Evolutionary conservation across 2,888 invertebrate genomes (phyloP).

Genomic region (Horisme vitalbata): DNA sequence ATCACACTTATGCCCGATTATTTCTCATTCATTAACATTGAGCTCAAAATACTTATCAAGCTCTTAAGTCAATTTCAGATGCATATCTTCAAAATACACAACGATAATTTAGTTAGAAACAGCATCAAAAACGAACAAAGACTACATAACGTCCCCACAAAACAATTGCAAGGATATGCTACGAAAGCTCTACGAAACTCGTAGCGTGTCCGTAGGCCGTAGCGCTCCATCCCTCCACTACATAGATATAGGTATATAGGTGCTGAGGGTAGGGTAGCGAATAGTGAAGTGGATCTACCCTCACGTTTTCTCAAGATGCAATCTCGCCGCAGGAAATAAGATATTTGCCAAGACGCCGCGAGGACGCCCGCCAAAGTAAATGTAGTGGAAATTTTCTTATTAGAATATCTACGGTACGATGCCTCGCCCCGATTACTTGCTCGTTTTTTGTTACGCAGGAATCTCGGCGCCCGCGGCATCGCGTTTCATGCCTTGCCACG

Average conservation of each 20-base stretch:
- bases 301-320: slow-evolving; percentile 83
- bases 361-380: slow-evolving; percentile 80
- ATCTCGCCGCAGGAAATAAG: slow-evolving; percentile 84
- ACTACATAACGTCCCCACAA: slow-evolving; percentile 15
- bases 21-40: too few relatives aligned
- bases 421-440: slow-evolving; percentile 70
- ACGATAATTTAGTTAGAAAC: neutral
- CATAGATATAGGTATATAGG: slow-evolving; percentile 24
- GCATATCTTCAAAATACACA: neutral
- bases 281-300: slow-evolving; percentile 77
- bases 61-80: too few relatives aligned
- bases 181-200: slow-evolving; percentile 35
- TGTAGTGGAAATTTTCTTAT: slow-evolving; percentile 84
- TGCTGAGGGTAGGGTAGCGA: slow-evolving; percentile 62
- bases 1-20: too few relatives aligned
- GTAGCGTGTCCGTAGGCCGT: slow-evolving; percentile 40
- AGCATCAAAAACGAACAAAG: neutral
- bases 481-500: slow-evolving; percentile 63
- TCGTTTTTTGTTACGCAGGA: slow-evolving; percentile 74
- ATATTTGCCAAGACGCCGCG: slow-evolving; percentile 84
- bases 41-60: too few relatives aligned
- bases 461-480: slow-evolving; percentile 53
- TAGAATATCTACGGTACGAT: slow-evolving; percentile 82
- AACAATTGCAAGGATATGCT: slow-evolving; percentile 31
- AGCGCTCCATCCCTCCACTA: slow-evolving; percentile 19